Base-by-base conservation (phyloP, 1,140 invertebrate species). In the Drosophila novamexicana region DNA sequence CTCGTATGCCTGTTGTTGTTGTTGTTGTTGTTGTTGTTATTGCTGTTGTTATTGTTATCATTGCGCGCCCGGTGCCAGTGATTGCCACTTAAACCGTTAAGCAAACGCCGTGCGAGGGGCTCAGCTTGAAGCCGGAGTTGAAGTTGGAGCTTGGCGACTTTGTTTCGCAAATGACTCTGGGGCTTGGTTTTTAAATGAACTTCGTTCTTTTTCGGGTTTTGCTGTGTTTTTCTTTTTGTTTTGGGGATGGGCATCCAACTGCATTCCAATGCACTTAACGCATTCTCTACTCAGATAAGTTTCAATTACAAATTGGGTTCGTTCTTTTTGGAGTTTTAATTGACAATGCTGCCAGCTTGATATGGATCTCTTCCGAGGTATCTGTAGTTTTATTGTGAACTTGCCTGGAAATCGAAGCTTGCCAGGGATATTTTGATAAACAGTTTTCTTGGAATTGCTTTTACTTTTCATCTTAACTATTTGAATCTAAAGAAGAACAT, bases 41-140 rank as follows among this genome's bases (percentile, higher is more conserved):
- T 18, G 70, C 59, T 82, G 58, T 29, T 76, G 77, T 79, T 74
- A 72, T 81, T 82, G 82, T 86, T 86, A 86, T 86, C 82, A 86
- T 77, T 82, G 83, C 49, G 68, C 76, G 79, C 64, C 75, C 68
- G 83, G 76, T 86, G 82, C 83, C 83, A 86, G 76, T 88, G 82
- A 86, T 86, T 86, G 82, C 82, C 82, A 88, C 82, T 86, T 85
- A 88, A 86, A 83, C 82, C 82, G 82, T 86, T 86, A 86, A 86
- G 82, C 82, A 86, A 88, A 86, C 82, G 82, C 82, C 83, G 81
- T 66, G 57, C 56, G 52, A 52, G 62, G 12, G 34, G 34, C 16
- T n/a, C 32, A 39, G 32, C 18, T 67, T 37, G 54, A 44, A 63
- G 61, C 29, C 22, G 56, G 6, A 16, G 37, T n/a, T 37, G 42